Evolutionary conservation across 2,113 vertebrate species (phyloP).

Genomic region (Varanus komodoensis): DNA sequence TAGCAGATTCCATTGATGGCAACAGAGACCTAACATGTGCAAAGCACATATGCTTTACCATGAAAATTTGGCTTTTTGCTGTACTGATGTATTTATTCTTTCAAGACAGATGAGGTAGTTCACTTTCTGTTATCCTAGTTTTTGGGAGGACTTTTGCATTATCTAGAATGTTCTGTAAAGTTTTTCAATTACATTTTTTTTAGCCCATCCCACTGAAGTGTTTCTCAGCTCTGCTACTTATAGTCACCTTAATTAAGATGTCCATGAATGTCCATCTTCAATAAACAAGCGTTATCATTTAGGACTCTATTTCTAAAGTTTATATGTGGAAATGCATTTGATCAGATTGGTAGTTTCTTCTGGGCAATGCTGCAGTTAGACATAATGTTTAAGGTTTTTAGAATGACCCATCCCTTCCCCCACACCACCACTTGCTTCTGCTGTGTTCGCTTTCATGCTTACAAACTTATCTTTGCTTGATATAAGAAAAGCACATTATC

Average conservation of each 20-base stretch:
- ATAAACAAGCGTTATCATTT: not conserved
- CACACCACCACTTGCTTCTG: not conserved
- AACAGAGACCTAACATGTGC: not conserved
- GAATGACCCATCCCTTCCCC: not conserved
- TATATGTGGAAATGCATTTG: not conserved
- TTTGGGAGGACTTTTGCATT: not conserved
- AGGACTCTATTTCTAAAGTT: not conserved
- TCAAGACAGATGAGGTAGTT: not conserved
- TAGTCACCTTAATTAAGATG: not conserved
- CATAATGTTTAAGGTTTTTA: not conserved
- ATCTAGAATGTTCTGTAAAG: not conserved
- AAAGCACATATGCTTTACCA: not conserved
- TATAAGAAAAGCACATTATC: constrained; percentile 18
- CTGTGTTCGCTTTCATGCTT: not conserved
- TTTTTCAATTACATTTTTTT: not conserved
- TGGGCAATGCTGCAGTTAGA: not conserved
- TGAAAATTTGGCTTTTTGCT: not conserved
- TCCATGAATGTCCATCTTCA: not conserved
- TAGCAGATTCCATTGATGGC: not conserved
- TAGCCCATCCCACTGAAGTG: not conserved
- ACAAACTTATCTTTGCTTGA: not conserved
- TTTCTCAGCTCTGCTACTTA: not conserved
- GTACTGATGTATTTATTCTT: not conserved
- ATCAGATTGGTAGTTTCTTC: not conserved
- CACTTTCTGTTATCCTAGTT: not conserved